Conservation (phyloP, 2,113 vertebrate genomes). For the Paracanthobrama guichenoti region DNA sequence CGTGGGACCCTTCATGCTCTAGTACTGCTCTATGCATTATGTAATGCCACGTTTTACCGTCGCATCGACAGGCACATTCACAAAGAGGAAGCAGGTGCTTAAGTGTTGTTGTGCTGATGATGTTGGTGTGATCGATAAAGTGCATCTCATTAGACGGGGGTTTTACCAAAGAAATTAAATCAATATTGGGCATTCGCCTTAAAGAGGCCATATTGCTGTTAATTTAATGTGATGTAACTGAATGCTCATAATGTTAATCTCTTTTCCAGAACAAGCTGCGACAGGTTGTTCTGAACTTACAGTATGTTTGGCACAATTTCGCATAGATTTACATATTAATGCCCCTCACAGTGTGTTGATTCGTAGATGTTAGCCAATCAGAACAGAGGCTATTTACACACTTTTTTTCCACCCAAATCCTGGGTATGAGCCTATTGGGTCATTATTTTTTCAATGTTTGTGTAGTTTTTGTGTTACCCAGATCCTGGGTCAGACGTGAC, state of each 20-base stretch:
- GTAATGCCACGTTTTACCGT: neutral
- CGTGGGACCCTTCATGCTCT: neutral
- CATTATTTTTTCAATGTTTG: too few relatives aligned
- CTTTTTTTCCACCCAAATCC: too few relatives aligned
- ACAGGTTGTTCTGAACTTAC: neutral
- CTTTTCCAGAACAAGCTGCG: neutral
- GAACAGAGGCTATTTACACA: neutral
- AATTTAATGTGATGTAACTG: neutral
- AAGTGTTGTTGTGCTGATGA: constrained; percentile 47
- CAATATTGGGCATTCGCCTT: neutral
- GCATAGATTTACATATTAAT: neutral
- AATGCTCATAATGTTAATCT: neutral
- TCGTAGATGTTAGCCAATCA: neutral
- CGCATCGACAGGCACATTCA: constrained; percentile 4
- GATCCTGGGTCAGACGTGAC: too few relatives aligned
- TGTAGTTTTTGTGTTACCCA: too few relatives aligned
- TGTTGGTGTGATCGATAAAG: neutral
- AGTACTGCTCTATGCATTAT: neutral
- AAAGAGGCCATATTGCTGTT: neutral
- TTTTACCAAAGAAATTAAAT: neutral
- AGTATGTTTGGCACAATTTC: neutral
- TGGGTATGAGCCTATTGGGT: too few relatives aligned
- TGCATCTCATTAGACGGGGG: neutral
- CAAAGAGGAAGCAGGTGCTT: constrained; percentile 38
- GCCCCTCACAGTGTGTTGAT: neutral